A percentile compares a stretch with the other conserved stretches of the same genome.
These are phyloP conservation scores for Olivierus martensii DNA, from an alignment of 1,140 invertebrate genomes.

Conservation along the genomic window DNA sequence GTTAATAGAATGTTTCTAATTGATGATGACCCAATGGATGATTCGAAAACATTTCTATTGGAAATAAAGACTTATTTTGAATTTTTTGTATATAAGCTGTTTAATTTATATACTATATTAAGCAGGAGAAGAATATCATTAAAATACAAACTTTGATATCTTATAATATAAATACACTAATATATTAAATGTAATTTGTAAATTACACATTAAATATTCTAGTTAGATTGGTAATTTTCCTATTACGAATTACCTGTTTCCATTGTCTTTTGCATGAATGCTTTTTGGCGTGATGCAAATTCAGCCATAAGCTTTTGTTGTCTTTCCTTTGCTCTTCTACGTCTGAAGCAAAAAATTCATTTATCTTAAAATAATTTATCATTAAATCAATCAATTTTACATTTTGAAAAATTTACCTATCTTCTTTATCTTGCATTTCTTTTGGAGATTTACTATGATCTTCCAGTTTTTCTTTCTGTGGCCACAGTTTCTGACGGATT, in stretches of 20 bases:
- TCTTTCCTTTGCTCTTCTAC: constrained; percentile 66
- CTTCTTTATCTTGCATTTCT: constrained; percentile 16
- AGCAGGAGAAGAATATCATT: too few species aligned
- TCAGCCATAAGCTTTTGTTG: constrained; percentile 85
- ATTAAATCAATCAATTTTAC: not conserved
- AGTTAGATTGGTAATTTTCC: too few species aligned
- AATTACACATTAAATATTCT: too few species aligned
- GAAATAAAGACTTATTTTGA: too few species aligned
- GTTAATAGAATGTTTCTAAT: too few species aligned
- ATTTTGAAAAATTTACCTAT: constrained; percentile 7
- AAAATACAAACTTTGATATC: too few species aligned
- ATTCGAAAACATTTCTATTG: too few species aligned
- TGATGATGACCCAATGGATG: too few species aligned
- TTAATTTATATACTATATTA: too few species aligned
- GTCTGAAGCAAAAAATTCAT: constrained; percentile 31
- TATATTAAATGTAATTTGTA: too few species aligned
- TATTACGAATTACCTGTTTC: constrained; percentile 32
- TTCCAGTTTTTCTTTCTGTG: not conserved
- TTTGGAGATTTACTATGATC: constrained; percentile 3
- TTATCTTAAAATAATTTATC: not conserved
- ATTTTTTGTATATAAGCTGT: too few species aligned
- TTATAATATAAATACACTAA: too few species aligned
- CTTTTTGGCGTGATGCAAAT: constrained; percentile 77
- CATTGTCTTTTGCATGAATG: constrained; percentile 77
- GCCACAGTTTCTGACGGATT: constrained; percentile 13